A percentile compares a stretch with the other conserved stretches of the same genome.
Conservation (phyloP, 1,140 invertebrate species). For the Musca vetustissima region DNA sequence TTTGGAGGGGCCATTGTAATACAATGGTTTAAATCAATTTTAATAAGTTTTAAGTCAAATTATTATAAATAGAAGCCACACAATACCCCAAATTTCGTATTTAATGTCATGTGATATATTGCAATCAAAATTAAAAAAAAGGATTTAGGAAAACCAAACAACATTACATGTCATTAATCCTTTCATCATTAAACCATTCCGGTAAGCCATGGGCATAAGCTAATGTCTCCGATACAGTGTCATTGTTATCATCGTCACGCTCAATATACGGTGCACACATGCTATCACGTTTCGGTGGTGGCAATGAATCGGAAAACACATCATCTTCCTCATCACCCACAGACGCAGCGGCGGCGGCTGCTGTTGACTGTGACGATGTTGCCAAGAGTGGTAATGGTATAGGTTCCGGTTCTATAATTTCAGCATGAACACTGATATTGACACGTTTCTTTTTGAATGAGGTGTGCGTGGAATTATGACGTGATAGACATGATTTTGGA, state of each 20-base stretch:
- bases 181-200: constrained; percentile 54
- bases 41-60: no score
- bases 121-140: neutral
- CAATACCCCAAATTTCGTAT: neutral
- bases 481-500: constrained; percentile 46
- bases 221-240: constrained; percentile 38
- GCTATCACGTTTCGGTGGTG: constrained; percentile 51
- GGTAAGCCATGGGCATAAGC: constrained; percentile 48
- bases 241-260: constrained; percentile 30
- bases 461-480: constrained; percentile 49
- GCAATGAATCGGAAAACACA: constrained; percentile 56
- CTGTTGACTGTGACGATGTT: neutral
- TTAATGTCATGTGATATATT: no score
- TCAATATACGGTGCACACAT: constrained; percentile 56
- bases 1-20: no score
- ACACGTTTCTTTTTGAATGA: constrained; percentile 52
- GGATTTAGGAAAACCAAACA: neutral
- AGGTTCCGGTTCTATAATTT: constrained; percentile 50
- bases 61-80: neutral
- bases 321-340: constrained; percentile 55
- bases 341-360: constrained; percentile 33
- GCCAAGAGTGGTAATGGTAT: constrained; percentile 30
- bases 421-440: constrained; percentile 49
- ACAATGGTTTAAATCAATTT: no score
- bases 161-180: constrained; percentile 49